Evolutionary conservation across 2,113 vertebrate genomes (phyloP).

Genomic region (Phodopus roborovskii): DNA sequence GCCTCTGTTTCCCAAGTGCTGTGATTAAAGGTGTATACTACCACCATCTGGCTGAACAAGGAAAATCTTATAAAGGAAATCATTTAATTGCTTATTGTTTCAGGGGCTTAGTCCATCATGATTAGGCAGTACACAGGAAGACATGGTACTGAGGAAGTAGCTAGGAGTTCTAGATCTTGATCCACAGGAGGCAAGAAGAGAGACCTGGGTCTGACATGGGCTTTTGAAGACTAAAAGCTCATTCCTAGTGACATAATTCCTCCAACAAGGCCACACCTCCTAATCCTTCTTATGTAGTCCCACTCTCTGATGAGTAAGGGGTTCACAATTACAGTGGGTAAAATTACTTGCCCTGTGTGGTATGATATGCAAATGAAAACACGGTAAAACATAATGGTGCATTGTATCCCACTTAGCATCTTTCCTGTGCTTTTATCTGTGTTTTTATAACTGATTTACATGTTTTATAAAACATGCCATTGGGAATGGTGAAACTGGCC

Average conservation of each 20-base stretch:
- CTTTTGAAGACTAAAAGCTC: not conserved
- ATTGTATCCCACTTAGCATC: not conserved
- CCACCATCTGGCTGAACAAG: too few relatives aligned
- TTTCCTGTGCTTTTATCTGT: not conserved
- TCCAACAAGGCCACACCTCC: not conserved
- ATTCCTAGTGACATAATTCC: not conserved
- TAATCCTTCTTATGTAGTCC: not conserved
- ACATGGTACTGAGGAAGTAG: not conserved
- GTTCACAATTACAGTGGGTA: not conserved
- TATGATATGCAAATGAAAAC: not conserved
- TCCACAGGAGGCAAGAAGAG: not conserved
- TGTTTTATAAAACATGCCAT: constrained; percentile 9
- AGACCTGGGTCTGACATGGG: not conserved
- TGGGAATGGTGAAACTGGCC: not conserved
- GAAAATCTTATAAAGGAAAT: not conserved
- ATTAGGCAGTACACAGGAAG: not conserved
- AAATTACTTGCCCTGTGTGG: not conserved
- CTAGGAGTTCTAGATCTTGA: not conserved
- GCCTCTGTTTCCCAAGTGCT: too few relatives aligned
- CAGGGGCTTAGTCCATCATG: not conserved
- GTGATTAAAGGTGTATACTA: too few relatives aligned
- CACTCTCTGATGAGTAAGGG: not conserved
- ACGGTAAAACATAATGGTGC: not conserved
- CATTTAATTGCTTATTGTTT: not conserved
- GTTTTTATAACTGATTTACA: not conserved